Percentiles rank a stretch among this genome's conserved stretches.
Evolutionary conservation across 2,888 invertebrate genomes (phyloP).

Genomic region (Galerucella nymphaeae): DNA sequence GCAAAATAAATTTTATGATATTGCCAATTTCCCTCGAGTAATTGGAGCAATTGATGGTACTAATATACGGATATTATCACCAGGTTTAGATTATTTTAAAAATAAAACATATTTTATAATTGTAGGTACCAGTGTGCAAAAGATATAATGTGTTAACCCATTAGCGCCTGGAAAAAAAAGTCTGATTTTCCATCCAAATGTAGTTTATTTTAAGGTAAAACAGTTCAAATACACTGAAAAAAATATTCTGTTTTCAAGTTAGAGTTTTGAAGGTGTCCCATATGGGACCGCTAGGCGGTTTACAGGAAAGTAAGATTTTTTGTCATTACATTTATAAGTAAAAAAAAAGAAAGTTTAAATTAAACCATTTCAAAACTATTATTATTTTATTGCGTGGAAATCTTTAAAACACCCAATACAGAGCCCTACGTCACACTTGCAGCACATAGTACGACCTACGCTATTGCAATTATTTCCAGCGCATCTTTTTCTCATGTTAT

Average conservation of each 20-base stretch:
- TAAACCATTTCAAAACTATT: not conserved
- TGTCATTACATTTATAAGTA: too few relatives aligned
- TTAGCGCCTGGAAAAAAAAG: slow-evolving; percentile 12
- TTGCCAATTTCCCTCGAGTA: too few relatives aligned
- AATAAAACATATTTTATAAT: too few relatives aligned
- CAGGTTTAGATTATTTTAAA: too few relatives aligned
- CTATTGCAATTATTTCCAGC: slow-evolving; percentile 4
- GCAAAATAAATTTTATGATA: too few relatives aligned
- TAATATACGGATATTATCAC: too few relatives aligned
- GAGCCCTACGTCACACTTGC: slow-evolving; percentile 10
- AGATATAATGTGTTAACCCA: too few relatives aligned
- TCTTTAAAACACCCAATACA: slow-evolving; percentile 7
- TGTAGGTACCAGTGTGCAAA: too few relatives aligned
- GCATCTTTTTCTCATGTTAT: too few relatives aligned
- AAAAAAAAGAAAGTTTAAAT: too few relatives aligned
- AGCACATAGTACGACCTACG: slow-evolving; percentile 5
- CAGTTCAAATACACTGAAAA: not conserved
- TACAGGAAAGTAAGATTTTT: not conserved
- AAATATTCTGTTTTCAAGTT: not conserved
- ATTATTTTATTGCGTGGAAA: not conserved
- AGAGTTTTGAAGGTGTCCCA: slow-evolving; percentile 8
- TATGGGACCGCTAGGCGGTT: slow-evolving; percentile 6
- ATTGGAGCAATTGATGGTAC: too few relatives aligned
- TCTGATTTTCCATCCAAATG: not conserved
- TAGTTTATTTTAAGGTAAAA: not conserved